phyloP scores from a whole-genome alignment of 2,113 vertebrate species.

The Electrona antarctica region DNA sequence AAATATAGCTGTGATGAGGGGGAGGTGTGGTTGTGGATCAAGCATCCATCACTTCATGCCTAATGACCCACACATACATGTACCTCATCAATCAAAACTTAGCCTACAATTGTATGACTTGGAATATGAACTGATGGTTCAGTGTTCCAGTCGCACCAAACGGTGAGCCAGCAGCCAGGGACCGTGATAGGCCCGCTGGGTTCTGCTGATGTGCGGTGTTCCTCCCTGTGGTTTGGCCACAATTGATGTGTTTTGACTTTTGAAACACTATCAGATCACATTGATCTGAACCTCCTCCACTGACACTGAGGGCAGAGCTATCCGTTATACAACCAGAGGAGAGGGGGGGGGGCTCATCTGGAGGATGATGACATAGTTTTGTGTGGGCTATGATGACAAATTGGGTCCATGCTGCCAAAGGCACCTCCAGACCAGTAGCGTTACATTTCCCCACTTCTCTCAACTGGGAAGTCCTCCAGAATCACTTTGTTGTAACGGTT shows the following conservation, averaged over 20 bases:
- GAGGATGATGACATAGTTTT: constrained; percentile 32
- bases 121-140: too few species aligned
- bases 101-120: too few species aligned
- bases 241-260: constrained; percentile 45
- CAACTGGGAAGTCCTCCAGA: constrained; percentile 58
- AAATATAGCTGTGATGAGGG: too few species aligned
- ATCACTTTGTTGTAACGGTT: constrained; percentile 42
- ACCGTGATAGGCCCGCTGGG: not conserved
- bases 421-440: constrained; percentile 18
- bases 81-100: too few species aligned
- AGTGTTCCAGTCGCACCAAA: not conserved
- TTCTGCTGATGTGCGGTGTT: constrained; percentile 5
- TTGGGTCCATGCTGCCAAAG: constrained; percentile 3
- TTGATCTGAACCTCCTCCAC: constrained; percentile 31
- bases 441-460: constrained; percentile 39
- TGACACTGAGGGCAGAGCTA: not conserved
- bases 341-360: constrained; percentile 20
- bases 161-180: not conserved
- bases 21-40: too few species aligned
- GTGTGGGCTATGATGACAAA: constrained; percentile 42
- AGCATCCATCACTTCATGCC: too few species aligned
- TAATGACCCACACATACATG: too few species aligned
- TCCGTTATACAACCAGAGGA: constrained; percentile 6
- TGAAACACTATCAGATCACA: constrained; percentile 42
- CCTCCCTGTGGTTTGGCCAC: constrained; percentile 21